These are phyloP conservation scores for Paramuricea clavata DNA, from an alignment of 92 coral and sea anemone genomes.

Conservation along the genomic window DNA sequence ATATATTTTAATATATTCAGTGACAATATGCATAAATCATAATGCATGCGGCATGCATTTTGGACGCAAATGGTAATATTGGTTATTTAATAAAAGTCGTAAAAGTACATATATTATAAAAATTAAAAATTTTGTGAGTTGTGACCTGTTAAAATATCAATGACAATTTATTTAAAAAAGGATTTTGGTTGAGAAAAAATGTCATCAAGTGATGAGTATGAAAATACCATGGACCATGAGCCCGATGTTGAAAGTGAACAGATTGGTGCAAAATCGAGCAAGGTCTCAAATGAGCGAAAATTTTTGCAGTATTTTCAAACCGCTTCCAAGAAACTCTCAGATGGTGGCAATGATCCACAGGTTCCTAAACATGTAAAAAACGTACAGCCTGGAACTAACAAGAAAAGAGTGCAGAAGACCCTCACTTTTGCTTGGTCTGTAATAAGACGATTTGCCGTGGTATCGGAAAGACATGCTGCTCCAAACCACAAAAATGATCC, in stretches of 20 bases:
- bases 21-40: background rate
- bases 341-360: conserved; percentile 19
- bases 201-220: background rate
- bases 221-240: too few relatives aligned
- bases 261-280: conserved; percentile 24
- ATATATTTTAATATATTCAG: too few relatives aligned
- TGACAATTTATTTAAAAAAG: background rate
- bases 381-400: conserved; percentile 4
- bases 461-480: conserved; percentile 23
- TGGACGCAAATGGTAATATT: background rate
- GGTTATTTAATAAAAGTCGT: too few relatives aligned
- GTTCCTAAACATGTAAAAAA: background rate
- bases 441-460: conserved; percentile 10
- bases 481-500: conserved; percentile 46
- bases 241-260: too few relatives aligned
- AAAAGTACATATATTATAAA: background rate
- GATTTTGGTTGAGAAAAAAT: background rate
- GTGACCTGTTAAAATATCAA: background rate
- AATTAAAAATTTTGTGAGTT: too few relatives aligned
- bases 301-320: conserved; percentile 42
- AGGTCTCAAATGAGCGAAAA: background rate
- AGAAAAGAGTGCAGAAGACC: conserved; percentile 39
- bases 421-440: conserved; percentile 39
- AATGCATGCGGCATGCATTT: background rate
- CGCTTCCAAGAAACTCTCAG: conserved; percentile 29